phyloP scores from a whole-genome alignment of 2,113 vertebrate genomes.

The Neogale vison region DNA sequence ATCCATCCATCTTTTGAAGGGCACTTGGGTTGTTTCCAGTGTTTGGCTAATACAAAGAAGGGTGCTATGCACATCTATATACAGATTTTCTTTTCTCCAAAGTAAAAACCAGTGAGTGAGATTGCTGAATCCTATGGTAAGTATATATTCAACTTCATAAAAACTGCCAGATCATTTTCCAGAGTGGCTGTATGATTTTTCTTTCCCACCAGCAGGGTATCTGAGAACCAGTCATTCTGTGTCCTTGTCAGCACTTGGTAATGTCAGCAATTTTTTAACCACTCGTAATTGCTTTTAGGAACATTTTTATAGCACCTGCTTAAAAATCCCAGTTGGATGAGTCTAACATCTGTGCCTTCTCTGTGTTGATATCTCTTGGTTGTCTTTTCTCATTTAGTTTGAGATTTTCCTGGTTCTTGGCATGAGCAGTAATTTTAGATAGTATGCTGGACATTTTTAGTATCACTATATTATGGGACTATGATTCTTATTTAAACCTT shows the following conservation, averaged over 20 bases:
- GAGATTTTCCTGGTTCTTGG: not conserved
- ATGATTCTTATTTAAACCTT: slow-evolving; percentile 2
- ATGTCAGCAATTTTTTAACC: not conserved
- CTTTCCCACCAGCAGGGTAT: not conserved
- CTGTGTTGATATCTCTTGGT: not conserved
- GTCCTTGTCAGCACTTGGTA: not conserved
- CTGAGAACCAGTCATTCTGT: not conserved
- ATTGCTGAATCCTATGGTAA: not conserved
- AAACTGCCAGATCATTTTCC: not conserved
- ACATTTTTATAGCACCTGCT: not conserved
- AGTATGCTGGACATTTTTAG: not conserved
- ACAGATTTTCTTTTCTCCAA: not conserved
- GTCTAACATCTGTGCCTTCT: not conserved
- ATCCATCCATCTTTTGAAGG: not conserved
- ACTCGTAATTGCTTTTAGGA: not conserved
- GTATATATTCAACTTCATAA: not conserved
- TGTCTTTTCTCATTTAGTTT: not conserved
- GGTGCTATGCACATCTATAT: not conserved
- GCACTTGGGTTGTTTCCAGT: not conserved
- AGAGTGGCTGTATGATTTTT: not conserved
- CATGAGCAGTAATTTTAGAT: not conserved
- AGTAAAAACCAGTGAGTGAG: not conserved
- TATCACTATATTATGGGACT: not conserved
- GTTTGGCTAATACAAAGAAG: not conserved
- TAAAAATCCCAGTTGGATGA: not conserved